Evolutionary conservation across 2,888 invertebrate genomes (phyloP).

Genomic region (Drosophila vallismaia): DNA sequence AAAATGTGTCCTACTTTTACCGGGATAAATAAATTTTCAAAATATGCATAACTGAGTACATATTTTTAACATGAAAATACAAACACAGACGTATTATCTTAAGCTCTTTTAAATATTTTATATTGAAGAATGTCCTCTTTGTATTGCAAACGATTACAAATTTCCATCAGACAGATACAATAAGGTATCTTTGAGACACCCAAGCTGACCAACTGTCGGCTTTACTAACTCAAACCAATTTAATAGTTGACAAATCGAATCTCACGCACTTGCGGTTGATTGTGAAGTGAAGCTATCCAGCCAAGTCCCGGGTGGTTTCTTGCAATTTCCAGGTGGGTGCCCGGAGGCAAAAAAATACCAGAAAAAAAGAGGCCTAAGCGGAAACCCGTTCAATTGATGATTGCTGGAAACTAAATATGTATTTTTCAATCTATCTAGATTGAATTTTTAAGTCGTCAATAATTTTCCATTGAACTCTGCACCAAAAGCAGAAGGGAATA

Average conservation of each 20-base stretch:
- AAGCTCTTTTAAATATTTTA: neutral
- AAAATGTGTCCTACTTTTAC: neutral
- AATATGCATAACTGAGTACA: neutral
- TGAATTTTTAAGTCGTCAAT: neutral
- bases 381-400: conserved; percentile 13
- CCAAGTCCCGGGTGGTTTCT: conserved; percentile 22
- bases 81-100: neutral
- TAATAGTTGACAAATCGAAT: conserved; percentile 57
- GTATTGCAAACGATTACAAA: neutral
- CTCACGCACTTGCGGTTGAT: conserved; percentile 69
- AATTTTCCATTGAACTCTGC: conserved; percentile 43
- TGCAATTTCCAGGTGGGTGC: conserved; percentile 36
- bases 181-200: neutral
- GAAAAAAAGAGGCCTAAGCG: neutral
- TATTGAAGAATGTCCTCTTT: neutral
- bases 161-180: neutral
- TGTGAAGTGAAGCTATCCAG: conserved; percentile 49
- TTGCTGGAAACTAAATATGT: neutral
- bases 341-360: neutral
- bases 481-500: neutral
- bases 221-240: conserved; percentile 28
- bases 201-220: neutral
- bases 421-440: no score
- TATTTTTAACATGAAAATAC: neutral
- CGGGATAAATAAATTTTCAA: neutral